Evolutionary conservation across 2,888 invertebrate genomes (phyloP), one percentile per base, ranked within the genome.

Genomic region (Cecidostiba fungosa): DNA sequence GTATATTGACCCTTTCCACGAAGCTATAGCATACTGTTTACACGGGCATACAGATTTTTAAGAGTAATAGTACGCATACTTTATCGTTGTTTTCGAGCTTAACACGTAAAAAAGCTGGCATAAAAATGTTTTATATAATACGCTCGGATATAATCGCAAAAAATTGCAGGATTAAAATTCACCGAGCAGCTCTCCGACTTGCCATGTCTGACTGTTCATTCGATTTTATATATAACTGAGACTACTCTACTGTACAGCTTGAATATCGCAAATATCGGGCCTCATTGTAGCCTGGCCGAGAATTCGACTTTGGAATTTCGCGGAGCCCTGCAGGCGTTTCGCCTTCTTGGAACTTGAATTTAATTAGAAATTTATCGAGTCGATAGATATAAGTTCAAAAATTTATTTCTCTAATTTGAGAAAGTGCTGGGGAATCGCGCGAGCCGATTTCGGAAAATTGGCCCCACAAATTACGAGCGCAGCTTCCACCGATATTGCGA

Each of bases 211-310:
- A 43, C 43, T 16, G 8, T n/a, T n/a, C n/a, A n/a, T n/a, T n/a
- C n/a, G n/a, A n/a, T n/a, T n/a, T n/a, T n/a, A n/a, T n/a, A n/a
- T n/a, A n/a, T n/a, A n/a, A n/a, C n/a, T n/a, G n/a, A 32, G 32
- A 32, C 32, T 32, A 3, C 3, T 32, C 32, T 32, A 32, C 32
- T 32, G 3, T 32, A 32, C 14, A 77, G n/a, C n/a, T 54, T 59
- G 72, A 81, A 62, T 81, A 73, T 81, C 19, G n/a, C n/a, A 54
- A 81, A 81, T 59, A 16, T 73, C 73, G 54, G 16, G 50, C 50
- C 29, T 26, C 80, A 26, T 73, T 59, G 36, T 80, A 10, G 59
- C 39, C n/a, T n/a, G n/a, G 59, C 12, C 26, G 73, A 54, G 80
- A 81, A 59, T 73, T 54, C 39, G 32, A 80, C 43, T 39, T 43